Evolutionary conservation across 2,113 vertebrate species (phyloP).

Genomic region (Cygnus atratus): DNA sequence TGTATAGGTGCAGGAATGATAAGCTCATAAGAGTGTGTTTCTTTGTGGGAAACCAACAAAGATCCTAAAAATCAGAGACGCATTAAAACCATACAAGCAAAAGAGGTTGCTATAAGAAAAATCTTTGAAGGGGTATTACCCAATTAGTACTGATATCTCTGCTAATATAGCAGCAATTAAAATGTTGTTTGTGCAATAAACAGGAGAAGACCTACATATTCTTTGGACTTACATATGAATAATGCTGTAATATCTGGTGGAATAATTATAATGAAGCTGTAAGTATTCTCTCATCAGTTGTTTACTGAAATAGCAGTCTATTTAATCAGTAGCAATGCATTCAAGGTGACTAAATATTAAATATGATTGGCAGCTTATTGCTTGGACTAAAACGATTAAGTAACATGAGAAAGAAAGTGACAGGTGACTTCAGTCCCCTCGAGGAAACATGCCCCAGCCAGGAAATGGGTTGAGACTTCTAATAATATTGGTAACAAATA

Average conservation of each 20-base stretch:
- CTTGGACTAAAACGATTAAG: constrained; percentile 84
- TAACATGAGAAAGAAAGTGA: constrained; percentile 78
- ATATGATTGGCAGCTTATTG: constrained; percentile 77
- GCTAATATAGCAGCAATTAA: constrained; percentile 68
- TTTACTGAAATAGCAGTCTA: constrained; percentile 77
- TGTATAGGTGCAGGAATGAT: background rate
- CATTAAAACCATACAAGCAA: background rate
- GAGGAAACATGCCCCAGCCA: constrained; percentile 74
- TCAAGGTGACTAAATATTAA: constrained; percentile 79
- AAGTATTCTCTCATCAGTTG: constrained; percentile 77
- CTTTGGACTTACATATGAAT: constrained; percentile 67
- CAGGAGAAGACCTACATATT: constrained; percentile 71
- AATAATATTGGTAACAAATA: constrained; percentile 78
- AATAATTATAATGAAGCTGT: constrained; percentile 79
- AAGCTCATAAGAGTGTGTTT: background rate
- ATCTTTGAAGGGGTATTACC: constrained; percentile 59
- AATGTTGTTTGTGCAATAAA: constrained; percentile 67
- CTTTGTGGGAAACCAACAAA: background rate
- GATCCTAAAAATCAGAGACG: background rate
- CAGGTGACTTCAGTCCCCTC: constrained; percentile 78
- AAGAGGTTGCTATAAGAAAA: constrained; percentile 38
- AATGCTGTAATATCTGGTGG: constrained; percentile 70
- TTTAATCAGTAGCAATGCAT: constrained; percentile 74
- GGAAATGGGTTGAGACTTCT: constrained; percentile 74
- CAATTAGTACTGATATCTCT: constrained; percentile 58